Evolutionary conservation across 1,140 invertebrate species (phyloP).

Genomic region (Panonychus citri): DNA sequence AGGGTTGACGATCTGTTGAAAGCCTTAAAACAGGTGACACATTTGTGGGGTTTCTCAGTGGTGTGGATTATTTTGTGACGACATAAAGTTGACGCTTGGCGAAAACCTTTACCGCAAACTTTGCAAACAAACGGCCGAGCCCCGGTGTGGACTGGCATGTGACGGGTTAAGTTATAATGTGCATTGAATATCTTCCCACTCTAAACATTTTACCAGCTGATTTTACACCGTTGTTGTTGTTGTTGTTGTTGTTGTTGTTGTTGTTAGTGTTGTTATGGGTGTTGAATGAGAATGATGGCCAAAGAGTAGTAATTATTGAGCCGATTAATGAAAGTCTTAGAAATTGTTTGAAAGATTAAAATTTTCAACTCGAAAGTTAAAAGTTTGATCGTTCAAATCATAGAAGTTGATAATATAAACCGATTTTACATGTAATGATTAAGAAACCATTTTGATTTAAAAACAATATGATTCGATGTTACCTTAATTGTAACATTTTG

Average conservation of each 20-base stretch:
- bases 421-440: no score
- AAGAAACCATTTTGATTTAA: no score
- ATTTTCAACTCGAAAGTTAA: no score
- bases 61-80: conserved; percentile 98
- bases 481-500: no score
- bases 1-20: conserved; percentile 93
- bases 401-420: no score
- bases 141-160: conserved; percentile 98
- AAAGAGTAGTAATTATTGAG: no score
- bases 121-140: conserved; percentile 93
- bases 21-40: conserved; percentile 77
- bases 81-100: conserved; percentile 87
- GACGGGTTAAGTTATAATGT: conserved; percentile 90
- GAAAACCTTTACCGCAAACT: conserved; percentile 88
- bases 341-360: no score
- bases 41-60: conserved; percentile 86
- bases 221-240: conserved; percentile 8
- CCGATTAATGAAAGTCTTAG: no score
- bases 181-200: conserved; percentile 96
- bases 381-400: no score
- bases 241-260: no score
- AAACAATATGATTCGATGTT: no score
- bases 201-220: conserved; percentile 67
- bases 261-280: no score
- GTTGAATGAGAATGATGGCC: neutral